Conservation (phyloP, 2,797 vertebrate genomes). For the Pristis pectinata region DNA sequence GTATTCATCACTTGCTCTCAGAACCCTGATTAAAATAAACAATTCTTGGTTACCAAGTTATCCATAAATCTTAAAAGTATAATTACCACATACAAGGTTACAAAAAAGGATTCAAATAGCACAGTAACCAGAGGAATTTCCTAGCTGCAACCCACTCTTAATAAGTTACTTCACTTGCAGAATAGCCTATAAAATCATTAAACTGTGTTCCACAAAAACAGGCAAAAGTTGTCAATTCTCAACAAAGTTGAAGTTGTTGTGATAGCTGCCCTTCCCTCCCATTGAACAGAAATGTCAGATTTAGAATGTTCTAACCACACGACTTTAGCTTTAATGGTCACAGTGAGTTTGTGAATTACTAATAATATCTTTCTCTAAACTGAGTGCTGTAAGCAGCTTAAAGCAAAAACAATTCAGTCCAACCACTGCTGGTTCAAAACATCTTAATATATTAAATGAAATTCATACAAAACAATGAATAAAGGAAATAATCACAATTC, state of each 20-base stretch:
- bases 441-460: neutral
- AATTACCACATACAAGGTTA: neutral
- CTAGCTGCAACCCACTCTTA: neutral
- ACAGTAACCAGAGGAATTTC: neutral
- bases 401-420: neutral
- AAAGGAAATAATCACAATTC: neutral
- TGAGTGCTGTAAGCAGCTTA: constrained; percentile 15
- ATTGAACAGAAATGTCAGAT: neutral
- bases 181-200: neutral
- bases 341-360: neutral
- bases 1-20: too few relatives aligned
- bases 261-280: neutral
- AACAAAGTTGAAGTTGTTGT: neutral
- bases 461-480: neutral
- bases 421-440: neutral
- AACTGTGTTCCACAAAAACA: too few relatives aligned
- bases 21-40: neutral
- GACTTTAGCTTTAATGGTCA: neutral
- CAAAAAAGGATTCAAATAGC: neutral
- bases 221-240: neutral
- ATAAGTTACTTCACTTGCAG: neutral
- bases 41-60: neutral
- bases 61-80: neutral
- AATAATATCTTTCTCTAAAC: constrained; percentile 11
- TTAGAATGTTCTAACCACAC: neutral